Conservation (phyloP, 2,797 vertebrate genomes). For the Eutrigla gurnardus region DNA sequence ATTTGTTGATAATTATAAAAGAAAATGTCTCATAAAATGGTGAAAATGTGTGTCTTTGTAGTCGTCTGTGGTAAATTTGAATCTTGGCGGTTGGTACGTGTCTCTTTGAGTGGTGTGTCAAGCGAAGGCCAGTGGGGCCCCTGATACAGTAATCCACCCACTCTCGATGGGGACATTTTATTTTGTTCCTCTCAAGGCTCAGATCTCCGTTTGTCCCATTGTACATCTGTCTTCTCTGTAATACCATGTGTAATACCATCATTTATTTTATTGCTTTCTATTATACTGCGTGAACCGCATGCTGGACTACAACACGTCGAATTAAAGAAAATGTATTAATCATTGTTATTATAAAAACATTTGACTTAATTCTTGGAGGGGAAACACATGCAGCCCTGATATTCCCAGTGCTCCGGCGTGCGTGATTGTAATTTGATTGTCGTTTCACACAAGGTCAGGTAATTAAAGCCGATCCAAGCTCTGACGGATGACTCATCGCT, state of each 20-base stretch:
- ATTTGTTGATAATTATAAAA: background rate
- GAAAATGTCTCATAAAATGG: background rate
- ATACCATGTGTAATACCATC: background rate
- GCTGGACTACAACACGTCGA: background rate
- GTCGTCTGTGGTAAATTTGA: background rate
- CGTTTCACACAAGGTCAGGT: constrained; percentile 69
- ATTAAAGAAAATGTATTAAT: constrained; percentile 3
- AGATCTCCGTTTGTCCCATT: background rate
- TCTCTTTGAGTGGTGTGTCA: background rate
- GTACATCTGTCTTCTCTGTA: background rate
- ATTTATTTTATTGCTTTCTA: background rate
- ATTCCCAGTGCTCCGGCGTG: constrained; percentile 34
- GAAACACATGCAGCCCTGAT: background rate
- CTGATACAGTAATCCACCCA: background rate
- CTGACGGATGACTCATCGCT: constrained; percentile 74
- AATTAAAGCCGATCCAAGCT: constrained; percentile 73
- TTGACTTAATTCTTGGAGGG: background rate
- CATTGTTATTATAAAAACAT: background rate
- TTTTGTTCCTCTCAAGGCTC: constrained; percentile 18
- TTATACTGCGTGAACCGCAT: background rate
- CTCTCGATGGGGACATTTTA: background rate
- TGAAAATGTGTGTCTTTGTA: background rate
- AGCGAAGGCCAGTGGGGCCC: background rate
- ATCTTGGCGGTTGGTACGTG: background rate
- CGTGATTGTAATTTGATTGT: constrained; percentile 38